Evolutionary conservation across 2,113 vertebrate genomes (phyloP).

Genomic region (Phycodurus eques): DNA sequence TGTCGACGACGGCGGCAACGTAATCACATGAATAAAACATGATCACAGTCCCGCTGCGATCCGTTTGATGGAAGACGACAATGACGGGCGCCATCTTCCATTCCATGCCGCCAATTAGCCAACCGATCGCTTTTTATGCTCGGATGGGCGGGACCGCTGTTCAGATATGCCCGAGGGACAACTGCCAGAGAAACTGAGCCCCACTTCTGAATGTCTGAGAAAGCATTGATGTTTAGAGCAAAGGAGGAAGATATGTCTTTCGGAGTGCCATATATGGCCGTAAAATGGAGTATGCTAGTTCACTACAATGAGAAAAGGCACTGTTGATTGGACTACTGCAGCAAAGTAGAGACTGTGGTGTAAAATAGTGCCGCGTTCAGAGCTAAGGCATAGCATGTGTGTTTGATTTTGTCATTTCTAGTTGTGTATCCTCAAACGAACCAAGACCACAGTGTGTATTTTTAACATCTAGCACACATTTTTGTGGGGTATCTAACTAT

Average conservation of each 20-base stretch:
- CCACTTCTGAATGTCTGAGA: slow-evolving; percentile 5
- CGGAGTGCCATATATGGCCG: not conserved
- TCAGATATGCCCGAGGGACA: slow-evolving; percentile 24
- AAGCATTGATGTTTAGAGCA: slow-evolving; percentile 6
- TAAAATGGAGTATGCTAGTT: not conserved
- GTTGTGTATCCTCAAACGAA: not conserved
- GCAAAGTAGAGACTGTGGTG: not conserved
- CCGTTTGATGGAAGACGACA: slow-evolving; percentile 56
- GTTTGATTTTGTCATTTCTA: too few species aligned
- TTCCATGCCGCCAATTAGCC: slow-evolving; percentile 51
- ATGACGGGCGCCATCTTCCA: slow-evolving; percentile 31
- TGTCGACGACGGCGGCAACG: slow-evolving; percentile 64
- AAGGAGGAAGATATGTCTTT: slow-evolving; percentile 14
- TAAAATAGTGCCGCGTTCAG: not conserved
- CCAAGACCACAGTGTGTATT: not conserved
- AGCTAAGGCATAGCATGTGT: not conserved
- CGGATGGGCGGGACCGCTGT: slow-evolving; percentile 17
- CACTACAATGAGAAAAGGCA: not conserved
- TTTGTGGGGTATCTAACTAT: not conserved
- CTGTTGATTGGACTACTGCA: not conserved
- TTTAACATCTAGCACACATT: not conserved
- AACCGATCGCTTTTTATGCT: slow-evolving; percentile 35
- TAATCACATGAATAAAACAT: slow-evolving; percentile 69
- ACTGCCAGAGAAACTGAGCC: slow-evolving; percentile 14
- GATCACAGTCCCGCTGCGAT: slow-evolving; percentile 63